Conservation (phyloP, 2,888 invertebrate genomes). For the Norana najaformis region DNA sequence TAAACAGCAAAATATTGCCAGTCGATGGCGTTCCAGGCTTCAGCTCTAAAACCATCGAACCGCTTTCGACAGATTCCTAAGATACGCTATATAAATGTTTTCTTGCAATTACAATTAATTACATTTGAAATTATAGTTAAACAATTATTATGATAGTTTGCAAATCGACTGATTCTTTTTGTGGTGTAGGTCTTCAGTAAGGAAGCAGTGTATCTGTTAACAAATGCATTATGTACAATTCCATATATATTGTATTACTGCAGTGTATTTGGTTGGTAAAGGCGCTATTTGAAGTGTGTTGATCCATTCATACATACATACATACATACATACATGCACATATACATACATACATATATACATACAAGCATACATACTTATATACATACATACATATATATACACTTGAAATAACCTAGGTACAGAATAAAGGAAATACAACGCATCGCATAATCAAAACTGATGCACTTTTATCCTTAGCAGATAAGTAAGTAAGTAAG, state of each 20-base stretch:
- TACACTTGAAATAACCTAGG: too few species aligned
- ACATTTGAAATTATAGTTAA: neutral
- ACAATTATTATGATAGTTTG: too few species aligned
- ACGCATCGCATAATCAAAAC: too few species aligned
- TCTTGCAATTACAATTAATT: neutral
- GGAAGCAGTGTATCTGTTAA: too few species aligned
- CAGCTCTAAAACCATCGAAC: neutral
- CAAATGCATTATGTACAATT: too few species aligned
- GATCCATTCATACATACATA: neutral
- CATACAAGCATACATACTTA: neutral
- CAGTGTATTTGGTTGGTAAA: too few species aligned
- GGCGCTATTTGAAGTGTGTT: too few species aligned
- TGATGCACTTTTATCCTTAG: too few species aligned
- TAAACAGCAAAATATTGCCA: neutral
- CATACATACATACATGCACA: neutral
- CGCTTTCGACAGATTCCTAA: neutral
- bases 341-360: neutral
- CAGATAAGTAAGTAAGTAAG: too few species aligned
- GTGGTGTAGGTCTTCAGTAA: too few species aligned
- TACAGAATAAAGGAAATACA: too few species aligned
- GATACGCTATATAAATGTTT: neutral
- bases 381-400: neutral
- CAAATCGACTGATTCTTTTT: neutral
- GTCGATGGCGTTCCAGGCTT: neutral
- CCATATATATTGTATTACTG: too few species aligned